Base-by-base conservation (phyloP, 2,113 vertebrate species). In the Otocyon megalotis region DNA sequence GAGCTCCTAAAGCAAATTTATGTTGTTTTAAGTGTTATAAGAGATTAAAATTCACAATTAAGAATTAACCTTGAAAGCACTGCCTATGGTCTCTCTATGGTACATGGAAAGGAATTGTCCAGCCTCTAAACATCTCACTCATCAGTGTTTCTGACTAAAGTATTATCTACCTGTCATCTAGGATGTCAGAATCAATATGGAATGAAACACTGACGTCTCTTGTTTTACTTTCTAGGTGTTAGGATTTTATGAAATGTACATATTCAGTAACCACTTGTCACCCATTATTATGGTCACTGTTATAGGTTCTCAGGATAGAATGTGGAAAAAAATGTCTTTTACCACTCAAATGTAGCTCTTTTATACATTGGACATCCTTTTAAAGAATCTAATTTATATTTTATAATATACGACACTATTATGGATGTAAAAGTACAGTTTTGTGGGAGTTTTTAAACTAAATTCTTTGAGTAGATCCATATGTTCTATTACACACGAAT, bases 31-130 rank as follows among this genome's bases (percentile, higher is more conserved):
- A 62, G 14, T 8, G 71, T 79, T 80, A 88, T 69, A 71, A 94
- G 26, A 89, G 24, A 92, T 32, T 80, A 65, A 35, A 86, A 48
- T 80, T 89, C 56, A 91, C 71, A 92, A 91, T 94, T 93, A 87
- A 97, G 43, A 83, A 90, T 82, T 95, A 90, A 91, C 14, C 26
- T 63, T 87, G 28, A 67, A 69, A 48, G 88, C 35, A 24, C 50
- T 69, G 48, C 72, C 48, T 56, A 13, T 35, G 53, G 20, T 14
- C 43, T 96, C 8, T 90, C 16, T 35, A 7, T 58, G 30, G 48
- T 87, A 86, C 88, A 3, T 79, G 6, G 43, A 56, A 87, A 90
- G 35, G 35, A 90, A 37, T 37, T 80, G n/a, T 83, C 95, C 22
- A 56, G 19, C 15, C 26, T 91, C 12, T 85, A 28, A 83, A 43